Evolutionary conservation across 2,113 vertebrate genomes (phyloP), one percentile per base, ranked within the genome.

Genomic region (Acanthochromis polyacanthus): DNA sequence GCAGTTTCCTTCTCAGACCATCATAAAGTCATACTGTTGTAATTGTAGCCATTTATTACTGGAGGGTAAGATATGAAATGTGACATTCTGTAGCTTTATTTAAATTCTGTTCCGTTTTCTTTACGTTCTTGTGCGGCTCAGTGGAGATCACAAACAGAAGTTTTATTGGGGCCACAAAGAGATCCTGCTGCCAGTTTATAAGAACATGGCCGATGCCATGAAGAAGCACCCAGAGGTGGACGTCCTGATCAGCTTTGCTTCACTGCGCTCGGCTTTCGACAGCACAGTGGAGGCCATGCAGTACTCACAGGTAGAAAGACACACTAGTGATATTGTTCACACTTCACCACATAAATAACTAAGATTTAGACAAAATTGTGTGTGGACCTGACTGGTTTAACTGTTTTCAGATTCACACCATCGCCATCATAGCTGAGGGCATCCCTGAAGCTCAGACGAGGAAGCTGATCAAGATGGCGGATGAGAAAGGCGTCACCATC

Each of bases 101-200:
- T 8, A 12, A 14, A 16, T 17, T 53, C 17, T 67, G 14, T 12
- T 65, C 7, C n/a, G 25, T 22, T 60, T 51, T n/a, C 12, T 58
- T 23, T 57, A 5, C 11, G 10, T 63, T n/a, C 63, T 20, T 83
- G n/a, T 77, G 14, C 71, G 66, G 22, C 48, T 16, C 61, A 99
- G 98, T 0, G 98, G 98, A 11, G 98, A 99, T 87, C 98, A 99
- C 93, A 99, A 98, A 88, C 98, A 99, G 93, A 99, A 99, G 85
- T 99, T 99, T 91, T 99, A 99, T n/a, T 99, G 98, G 98, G 98
- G 98, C 51, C 98, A 99, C 92, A 99, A 99, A 73, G 98, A 99
- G 90, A 99, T 99, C 88, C 94, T 99, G 78, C 89, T 99, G 58
- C 97, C 98, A 0, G 98, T 99, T 59, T 99, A 96, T 86, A 99